A percentile compares a stretch with the other conserved stretches of the same genome.
phyloP scores from a whole-genome alignment of 2,888 invertebrate species.

The Drosophila neutralis region DNA sequence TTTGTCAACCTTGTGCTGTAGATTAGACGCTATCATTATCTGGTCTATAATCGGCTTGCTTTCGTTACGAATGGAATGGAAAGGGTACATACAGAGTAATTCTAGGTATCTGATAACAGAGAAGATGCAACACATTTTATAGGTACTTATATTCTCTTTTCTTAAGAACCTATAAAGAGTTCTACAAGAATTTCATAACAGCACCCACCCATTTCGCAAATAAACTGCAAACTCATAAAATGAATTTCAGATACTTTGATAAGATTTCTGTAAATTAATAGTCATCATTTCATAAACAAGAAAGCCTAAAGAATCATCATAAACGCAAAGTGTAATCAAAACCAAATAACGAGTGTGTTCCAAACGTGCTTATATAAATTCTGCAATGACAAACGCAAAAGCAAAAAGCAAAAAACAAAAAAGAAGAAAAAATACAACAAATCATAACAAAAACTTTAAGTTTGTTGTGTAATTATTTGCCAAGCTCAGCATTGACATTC shows the following conservation, averaged over 20 bases:
- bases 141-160: neutral
- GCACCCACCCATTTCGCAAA: neutral
- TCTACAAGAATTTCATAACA: neutral
- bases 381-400: slow-evolving; percentile 19
- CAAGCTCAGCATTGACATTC: slow-evolving; percentile 54
- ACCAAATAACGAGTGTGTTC: neutral
- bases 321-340: neutral
- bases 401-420: slow-evolving; percentile 8
- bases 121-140: neutral
- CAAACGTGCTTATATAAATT: slow-evolving; percentile 30
- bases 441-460: slow-evolving; percentile 22
- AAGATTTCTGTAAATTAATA: fast-evolving
- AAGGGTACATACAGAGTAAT: neutral
- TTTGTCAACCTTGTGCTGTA: slow-evolving; percentile 21
- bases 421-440: slow-evolving; percentile 9
- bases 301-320: neutral
- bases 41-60: neutral
- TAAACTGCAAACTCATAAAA: neutral
- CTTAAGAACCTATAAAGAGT: neutral
- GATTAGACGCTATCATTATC: slow-evolving; percentile 34
- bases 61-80: neutral
- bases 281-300: slow-evolving; percentile 20
- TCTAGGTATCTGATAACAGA: neutral
- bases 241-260: neutral
- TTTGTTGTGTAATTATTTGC: slow-evolving; percentile 55